phyloP scores from a whole-genome alignment of 2,797 vertebrate species.

The Micropoecilia bifurca region DNA sequence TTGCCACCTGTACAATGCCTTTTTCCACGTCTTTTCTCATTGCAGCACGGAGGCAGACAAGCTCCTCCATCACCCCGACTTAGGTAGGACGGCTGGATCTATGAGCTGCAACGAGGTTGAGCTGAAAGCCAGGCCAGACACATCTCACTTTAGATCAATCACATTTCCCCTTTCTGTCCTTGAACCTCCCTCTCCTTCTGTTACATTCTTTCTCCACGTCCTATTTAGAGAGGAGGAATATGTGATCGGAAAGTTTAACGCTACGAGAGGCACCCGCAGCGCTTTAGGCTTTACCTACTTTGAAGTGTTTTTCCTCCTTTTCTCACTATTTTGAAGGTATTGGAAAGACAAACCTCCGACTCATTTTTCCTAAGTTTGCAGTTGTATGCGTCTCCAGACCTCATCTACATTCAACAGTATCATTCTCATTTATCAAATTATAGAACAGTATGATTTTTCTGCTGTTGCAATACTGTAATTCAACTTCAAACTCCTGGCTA shows the following conservation, averaged over 20 bases:
- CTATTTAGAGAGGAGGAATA: conserved; percentile 67
- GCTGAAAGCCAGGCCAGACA: conserved; percentile 74
- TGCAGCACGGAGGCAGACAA: conserved; percentile 71
- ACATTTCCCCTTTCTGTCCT: conserved; percentile 77
- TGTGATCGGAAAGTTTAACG: conserved; percentile 63
- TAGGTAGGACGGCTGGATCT: conserved; percentile 77
- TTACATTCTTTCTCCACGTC: conserved; percentile 59
- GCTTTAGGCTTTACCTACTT: conserved; percentile 8
- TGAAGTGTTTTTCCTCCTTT: not conserved
- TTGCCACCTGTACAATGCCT: conserved; percentile 53
- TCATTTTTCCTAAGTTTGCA: not conserved
- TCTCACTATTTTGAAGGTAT: conserved; percentile 3
- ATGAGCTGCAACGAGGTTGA: conserved; percentile 69
- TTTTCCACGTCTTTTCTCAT: conserved; percentile 55
- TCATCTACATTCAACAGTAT: not conserved
- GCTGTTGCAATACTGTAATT: conserved; percentile 14
- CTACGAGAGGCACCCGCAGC: conserved; percentile 43
- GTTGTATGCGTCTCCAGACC: not conserved
- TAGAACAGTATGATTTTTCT: not conserved
- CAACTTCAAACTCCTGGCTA: not conserved
- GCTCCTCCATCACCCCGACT: conserved; percentile 79
- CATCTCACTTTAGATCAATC: conserved; percentile 81
- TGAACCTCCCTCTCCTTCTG: conserved; percentile 67
- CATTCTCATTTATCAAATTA: not conserved
- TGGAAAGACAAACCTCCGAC: conserved; percentile 7